phyloP scores from a whole-genome alignment of 1,140 invertebrate species.

The Philaenus spumarius region DNA sequence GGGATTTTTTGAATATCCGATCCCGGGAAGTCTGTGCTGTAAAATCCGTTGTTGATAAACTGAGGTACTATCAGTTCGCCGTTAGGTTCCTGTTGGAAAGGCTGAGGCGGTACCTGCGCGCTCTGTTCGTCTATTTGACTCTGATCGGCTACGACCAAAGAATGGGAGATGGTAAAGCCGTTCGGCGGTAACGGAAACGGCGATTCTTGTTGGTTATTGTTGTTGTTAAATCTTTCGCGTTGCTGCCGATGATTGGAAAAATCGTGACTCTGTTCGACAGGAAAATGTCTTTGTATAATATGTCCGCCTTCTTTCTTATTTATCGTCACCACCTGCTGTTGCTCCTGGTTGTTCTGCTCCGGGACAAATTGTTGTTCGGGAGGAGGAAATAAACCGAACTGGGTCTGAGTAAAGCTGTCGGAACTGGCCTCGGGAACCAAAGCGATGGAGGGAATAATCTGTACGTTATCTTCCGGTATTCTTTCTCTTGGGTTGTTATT shows the following conservation, averaged over 20 bases:
- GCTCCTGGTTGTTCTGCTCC: background rate
- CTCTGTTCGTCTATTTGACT: too few species aligned
- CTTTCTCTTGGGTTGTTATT: too few species aligned
- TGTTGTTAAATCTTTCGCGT: too few species aligned
- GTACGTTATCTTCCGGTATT: background rate
- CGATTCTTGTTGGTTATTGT: background rate
- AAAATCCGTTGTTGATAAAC: conserved; percentile 29
- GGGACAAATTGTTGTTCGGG: background rate
- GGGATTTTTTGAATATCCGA: too few species aligned
- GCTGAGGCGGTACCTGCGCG: too few species aligned
- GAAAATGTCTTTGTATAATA: too few species aligned
- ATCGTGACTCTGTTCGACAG: too few species aligned
- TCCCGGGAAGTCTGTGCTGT: conserved; percentile 24
- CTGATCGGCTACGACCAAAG: too few species aligned
- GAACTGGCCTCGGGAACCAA: conserved; percentile 2
- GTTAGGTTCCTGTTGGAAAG: too few species aligned
- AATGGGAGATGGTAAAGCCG: background rate
- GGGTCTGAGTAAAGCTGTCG: background rate
- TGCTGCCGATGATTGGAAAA: too few species aligned
- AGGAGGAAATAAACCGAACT: conserved; percentile 1
- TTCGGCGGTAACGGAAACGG: background rate
- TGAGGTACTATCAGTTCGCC: background rate
- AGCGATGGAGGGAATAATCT: conserved; percentile 22
- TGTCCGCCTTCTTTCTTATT: too few species aligned
- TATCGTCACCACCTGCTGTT: too few species aligned